A percentile compares a stretch with the other conserved stretches of the same genome.
These are phyloP conservation scores for Sandelia bainsii DNA, from an alignment of 2,797 vertebrate genomes.

Conservation along the genomic window DNA sequence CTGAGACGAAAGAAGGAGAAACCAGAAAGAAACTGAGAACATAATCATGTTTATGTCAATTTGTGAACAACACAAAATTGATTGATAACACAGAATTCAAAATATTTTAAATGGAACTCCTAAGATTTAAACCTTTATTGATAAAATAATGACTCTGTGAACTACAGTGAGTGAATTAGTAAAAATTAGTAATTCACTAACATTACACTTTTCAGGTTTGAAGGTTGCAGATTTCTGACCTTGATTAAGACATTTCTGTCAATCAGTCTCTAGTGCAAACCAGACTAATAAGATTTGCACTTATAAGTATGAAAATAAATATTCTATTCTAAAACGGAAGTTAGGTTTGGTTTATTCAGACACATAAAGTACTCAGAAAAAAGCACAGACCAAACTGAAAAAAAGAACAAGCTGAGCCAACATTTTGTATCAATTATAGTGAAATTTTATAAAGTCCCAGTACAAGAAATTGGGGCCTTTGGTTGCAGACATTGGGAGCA, in stretches of 20 bases:
- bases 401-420: too few species aligned
- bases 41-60: not conserved
- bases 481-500: not conserved
- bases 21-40: not conserved
- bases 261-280: too few species aligned
- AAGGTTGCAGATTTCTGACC: not conserved
- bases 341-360: too few species aligned
- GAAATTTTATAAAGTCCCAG: not conserved
- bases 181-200: too few species aligned
- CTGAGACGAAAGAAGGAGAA: slow-evolving; percentile 68
- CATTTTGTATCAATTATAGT: too few species aligned
- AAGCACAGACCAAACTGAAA: too few species aligned
- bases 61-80: not conserved
- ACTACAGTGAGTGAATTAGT: not conserved
- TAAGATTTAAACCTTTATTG: not conserved
- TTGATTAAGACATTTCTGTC: not conserved
- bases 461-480: not conserved
- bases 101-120: too few species aligned
- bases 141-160: not conserved
- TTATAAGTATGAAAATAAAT: not conserved
- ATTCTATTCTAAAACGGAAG: not conserved
- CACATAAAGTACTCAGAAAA: too few species aligned
- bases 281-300: too few species aligned
- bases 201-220: too few species aligned
- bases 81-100: not conserved